Conservation (phyloP, 2,888 invertebrate species). For the Adela reaumurella region DNA sequence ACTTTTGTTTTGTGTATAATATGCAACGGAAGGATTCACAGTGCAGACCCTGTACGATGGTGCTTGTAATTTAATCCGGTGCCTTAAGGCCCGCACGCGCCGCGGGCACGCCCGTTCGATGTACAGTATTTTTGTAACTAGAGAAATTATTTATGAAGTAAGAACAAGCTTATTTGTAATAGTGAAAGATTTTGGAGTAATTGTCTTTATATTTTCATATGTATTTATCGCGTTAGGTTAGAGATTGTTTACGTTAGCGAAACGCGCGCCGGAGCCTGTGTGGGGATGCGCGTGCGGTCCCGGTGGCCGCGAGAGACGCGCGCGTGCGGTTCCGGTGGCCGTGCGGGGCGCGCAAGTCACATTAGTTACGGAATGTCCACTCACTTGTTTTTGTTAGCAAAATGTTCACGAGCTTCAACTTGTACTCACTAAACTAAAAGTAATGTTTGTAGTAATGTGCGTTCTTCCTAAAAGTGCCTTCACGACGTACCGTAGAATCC, state of each 20-base stretch:
- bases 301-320: background rate
- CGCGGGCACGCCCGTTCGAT: slow-evolving; percentile 28
- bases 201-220: slow-evolving; percentile 51
- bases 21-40: slow-evolving; percentile 40
- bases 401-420: background rate
- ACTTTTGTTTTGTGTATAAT: slow-evolving; percentile 34
- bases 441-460: background rate
- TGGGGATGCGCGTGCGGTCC: background rate
- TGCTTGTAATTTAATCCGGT: slow-evolving; percentile 18
- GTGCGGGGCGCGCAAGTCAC: background rate
- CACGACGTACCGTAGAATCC: background rate
- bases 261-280: background rate
- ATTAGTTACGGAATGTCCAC: background rate
- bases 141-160: slow-evolving; percentile 56
- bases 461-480: background rate
- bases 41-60: slow-evolving; percentile 30
- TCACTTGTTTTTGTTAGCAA: background rate
- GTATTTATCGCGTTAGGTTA: slow-evolving; percentile 48
- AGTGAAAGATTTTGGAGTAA: slow-evolving; percentile 28
- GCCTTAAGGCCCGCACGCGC: background rate
- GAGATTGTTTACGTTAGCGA: background rate
- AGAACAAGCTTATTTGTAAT: slow-evolving; percentile 44
- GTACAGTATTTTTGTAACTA: slow-evolving; percentile 55
- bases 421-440: background rate
- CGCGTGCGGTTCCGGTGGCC: background rate